Percentiles rank a stretch among this genome's conserved stretches.
Evolutionary conservation across 2,797 vertebrate genomes (phyloP).

Genomic region (Chelonia mydas): DNA sequence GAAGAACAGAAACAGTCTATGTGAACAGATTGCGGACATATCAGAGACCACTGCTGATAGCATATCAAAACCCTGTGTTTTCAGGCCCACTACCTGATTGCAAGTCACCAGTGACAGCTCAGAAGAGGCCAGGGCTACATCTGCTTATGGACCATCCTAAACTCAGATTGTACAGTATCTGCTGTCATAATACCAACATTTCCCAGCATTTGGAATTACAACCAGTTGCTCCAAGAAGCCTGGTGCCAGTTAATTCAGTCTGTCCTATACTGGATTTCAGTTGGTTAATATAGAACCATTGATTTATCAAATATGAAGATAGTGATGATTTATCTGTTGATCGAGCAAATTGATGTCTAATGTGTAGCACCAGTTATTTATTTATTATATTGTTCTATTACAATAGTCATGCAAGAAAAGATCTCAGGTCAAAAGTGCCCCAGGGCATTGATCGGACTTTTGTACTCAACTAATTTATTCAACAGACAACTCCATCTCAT

Average conservation of each 20-base stretch:
- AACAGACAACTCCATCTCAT: background rate
- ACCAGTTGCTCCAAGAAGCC: background rate
- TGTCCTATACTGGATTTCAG: background rate
- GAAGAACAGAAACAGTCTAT: background rate
- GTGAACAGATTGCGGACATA: background rate
- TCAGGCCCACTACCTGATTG: background rate
- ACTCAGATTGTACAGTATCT: too few species aligned
- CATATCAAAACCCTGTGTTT: background rate
- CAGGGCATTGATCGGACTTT: rapidly evolving
- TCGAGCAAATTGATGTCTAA: background rate
- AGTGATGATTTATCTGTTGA: background rate
- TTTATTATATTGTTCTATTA: background rate
- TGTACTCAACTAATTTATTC: background rate
- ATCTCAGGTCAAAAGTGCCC: background rate
- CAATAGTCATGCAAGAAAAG: background rate
- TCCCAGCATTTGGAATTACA: background rate
- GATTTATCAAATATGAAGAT: background rate
- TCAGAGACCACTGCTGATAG: background rate
- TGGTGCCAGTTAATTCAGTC: background rate
- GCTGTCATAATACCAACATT: background rate
- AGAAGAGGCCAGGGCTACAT: background rate
- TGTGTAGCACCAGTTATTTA: background rate
- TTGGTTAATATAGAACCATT: background rate
- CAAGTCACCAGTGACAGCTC: background rate
- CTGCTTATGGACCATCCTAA: background rate